Base-by-base conservation (phyloP, 2,888 invertebrate species). In the Boloria euphrosyne region DNA sequence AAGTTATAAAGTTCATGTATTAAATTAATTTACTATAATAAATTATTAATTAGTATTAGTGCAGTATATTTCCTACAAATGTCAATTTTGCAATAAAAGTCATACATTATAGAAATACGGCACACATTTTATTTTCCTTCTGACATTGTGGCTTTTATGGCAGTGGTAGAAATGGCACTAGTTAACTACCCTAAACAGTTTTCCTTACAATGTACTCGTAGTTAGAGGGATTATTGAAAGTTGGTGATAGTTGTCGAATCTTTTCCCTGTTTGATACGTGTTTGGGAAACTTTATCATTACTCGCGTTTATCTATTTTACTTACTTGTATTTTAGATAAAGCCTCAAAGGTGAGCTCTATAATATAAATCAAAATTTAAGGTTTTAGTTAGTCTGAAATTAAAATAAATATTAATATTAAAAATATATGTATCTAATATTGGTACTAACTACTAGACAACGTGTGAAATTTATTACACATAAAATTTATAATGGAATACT, bases 221-320 rank as follows among this genome's bases (percentile, higher is more conserved):
- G 83, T 86, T 82, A 82, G 76, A 66, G 75, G 80, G 86, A 86
- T 88, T 89, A 87, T 86, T 81, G 82, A 78, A 83, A 87, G 82
- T 87, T 86, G 75, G 76, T 74, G 78, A 82, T 86, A 89, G 86
- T 89, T 85, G 62, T 77, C 72, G 73, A 86, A 86, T 88, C 85
- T 87, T 87, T 83, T 73, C 74, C 77, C 73, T 78, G 78, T 85
- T 80, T 72, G 80, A 82, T 85, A 85, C 83, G 86, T 86, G 84
- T 74, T 73, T 76, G 73, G 63, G 69, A 77, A 85, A 84, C 78
- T 84, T 83, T 52, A 72, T 70, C 73, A 71, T 75, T 76, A 80
- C 77, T 77, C 73, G 78, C 84, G 53, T 38, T 49, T 31, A 31
- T 59, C 6, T 50, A 59, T 50, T 14, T 50, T 17, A 16, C 16